Evolutionary conservation across 92 coral and sea anemone genomes (phyloP).

Genomic region (Palythoa caribaeorum): DNA sequence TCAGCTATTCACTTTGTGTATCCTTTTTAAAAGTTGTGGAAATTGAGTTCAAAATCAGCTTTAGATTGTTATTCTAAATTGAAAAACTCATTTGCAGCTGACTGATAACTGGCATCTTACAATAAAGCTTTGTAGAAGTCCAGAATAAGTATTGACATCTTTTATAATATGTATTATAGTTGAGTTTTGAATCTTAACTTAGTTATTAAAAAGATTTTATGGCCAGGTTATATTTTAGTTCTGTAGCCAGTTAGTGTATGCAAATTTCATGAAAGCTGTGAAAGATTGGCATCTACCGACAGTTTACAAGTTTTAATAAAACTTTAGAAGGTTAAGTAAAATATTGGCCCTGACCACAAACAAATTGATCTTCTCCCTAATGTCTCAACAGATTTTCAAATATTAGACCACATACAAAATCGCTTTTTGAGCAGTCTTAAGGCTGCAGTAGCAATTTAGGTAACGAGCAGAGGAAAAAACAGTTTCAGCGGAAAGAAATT

Average conservation of each 20-base stretch:
- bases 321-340: neutral
- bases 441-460: no score
- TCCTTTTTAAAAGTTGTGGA: neutral
- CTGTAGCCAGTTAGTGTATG: neutral
- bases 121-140: no score
- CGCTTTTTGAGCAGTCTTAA: no score
- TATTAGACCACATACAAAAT: no score
- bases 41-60: neutral
- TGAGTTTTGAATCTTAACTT: no score
- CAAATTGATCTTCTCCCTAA: no score
- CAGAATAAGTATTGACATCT: no score
- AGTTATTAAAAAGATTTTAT: no score
- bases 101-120: conserved; percentile 3
- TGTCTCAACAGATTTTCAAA: neutral
- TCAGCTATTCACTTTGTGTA: conserved; percentile 15
- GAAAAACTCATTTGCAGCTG: conserved; percentile 7
- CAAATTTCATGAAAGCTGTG: neutral
- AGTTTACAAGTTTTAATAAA: conserved; percentile 2
- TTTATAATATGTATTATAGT: no score
- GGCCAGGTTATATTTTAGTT: neutral
- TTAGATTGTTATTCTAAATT: neutral
- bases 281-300: neutral
- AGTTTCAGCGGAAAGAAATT: no score
- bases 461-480: no score
- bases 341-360: neutral